Evolutionary conservation across 64 coral and sea anemone species (phyloP).

Genomic region (Astreopora myriophthalma): DNA sequence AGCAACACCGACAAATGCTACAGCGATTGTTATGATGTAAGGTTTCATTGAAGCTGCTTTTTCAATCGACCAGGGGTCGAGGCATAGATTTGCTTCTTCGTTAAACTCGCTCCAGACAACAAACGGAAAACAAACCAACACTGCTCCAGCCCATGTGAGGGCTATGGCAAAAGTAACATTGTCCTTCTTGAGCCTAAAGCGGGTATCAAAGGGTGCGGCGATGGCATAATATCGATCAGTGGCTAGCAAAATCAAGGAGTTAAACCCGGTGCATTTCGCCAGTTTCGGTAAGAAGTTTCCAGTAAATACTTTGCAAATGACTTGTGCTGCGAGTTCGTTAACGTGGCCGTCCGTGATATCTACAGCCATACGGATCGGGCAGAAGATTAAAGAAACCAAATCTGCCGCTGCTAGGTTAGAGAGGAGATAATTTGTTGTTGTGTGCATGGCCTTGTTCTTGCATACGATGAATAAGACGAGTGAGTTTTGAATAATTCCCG

Average conservation of each 20-base stretch:
- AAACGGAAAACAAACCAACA: not conserved
- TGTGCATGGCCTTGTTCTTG: conserved; percentile 60
- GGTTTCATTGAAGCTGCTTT: not conserved
- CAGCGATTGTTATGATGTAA: not conserved
- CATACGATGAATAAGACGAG: conserved; percentile 42
- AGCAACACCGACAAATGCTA: not conserved
- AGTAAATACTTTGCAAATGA: conserved; percentile 47
- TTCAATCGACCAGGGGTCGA: not conserved
- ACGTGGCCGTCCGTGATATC: not conserved
- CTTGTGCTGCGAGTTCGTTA: not conserved
- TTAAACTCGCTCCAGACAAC: conserved; percentile 24
- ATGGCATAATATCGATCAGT: conserved; percentile 24
- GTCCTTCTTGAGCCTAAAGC: not conserved
- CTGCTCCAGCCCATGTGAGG: not conserved
- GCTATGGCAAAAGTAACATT: conserved; percentile 1
- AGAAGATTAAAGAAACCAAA: conserved; percentile 20
- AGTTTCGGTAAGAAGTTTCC: not conserved
- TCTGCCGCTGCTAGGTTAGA: conserved; percentile 59
- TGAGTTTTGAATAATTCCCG: conserved; percentile 44
- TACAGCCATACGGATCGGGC: not conserved
- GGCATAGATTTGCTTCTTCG: not conserved
- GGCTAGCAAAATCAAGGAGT: conserved; percentile 12
- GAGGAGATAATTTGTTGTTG: conserved; percentile 69
- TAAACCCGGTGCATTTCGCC: not conserved
- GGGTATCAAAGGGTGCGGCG: not conserved